Conservation (phyloP, 2,797 vertebrate genomes). For the Bufotes viridis region DNA sequence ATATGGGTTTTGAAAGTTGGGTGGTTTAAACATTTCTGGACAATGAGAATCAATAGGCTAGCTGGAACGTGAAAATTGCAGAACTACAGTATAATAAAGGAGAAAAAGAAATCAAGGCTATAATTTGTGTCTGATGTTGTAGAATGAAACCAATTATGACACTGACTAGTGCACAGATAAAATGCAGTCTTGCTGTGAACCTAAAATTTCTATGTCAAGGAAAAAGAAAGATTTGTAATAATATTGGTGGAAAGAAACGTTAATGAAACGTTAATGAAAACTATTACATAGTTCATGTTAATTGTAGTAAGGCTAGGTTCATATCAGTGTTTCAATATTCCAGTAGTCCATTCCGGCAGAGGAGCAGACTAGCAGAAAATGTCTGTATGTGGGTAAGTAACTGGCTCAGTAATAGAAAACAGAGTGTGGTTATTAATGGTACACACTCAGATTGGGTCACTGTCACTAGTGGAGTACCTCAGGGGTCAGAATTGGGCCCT, state of each 20-base stretch:
- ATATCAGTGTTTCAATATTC: background rate
- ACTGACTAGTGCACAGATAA: background rate
- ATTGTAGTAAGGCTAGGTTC: background rate
- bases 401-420: too few species aligned
- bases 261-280: background rate
- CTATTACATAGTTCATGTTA: background rate
- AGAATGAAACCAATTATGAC: constrained; percentile 10
- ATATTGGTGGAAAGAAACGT: background rate
- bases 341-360: too few species aligned
- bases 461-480: too few species aligned
- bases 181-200: constrained; percentile 28
- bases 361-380: too few species aligned
- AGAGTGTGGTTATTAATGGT: too few species aligned
- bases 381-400: too few species aligned
- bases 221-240: background rate
- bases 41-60: constrained; percentile 13
- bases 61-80: background rate
- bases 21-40: background rate
- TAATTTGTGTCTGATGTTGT: constrained; percentile 14
- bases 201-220: constrained; percentile 21
- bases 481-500: too few species aligned
- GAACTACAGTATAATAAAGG: background rate
- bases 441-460: too few species aligned
- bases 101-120: constrained; percentile 3
- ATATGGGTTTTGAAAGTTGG: background rate